Conservation (phyloP, 1,140 invertebrate species). For the Pseudomyrmex dendroicus region DNA sequence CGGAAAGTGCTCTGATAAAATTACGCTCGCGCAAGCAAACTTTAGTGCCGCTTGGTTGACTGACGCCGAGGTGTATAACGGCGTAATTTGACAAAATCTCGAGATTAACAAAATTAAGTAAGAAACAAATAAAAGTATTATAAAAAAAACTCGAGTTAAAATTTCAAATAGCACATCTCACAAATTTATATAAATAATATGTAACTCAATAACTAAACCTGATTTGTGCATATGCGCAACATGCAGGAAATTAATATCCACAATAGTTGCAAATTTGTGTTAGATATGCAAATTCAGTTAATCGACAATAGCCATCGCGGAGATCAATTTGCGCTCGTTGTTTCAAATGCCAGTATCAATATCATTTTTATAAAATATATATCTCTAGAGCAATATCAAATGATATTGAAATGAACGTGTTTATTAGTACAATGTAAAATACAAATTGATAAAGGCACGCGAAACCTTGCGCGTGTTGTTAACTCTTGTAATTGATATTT, state of each 20-base stretch:
- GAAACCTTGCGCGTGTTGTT: neutral
- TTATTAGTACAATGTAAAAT: neutral
- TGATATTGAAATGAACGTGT: neutral
- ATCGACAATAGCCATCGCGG: neutral
- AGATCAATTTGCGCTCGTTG: conserved; percentile 3
- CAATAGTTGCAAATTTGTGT: neutral
- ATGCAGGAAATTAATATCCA: neutral
- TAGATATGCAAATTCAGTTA: neutral
- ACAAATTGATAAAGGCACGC: conserved; percentile 5
- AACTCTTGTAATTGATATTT: conserved; percentile 45
- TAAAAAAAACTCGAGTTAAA: neutral
- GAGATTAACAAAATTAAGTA: neutral
- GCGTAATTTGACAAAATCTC: neutral
- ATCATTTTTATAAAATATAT: conserved; percentile 2
- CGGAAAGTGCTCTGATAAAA: conserved; percentile 9
- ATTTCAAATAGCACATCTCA: neutral
- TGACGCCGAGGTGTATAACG: neutral
- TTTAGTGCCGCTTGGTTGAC: neutral
- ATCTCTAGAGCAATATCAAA: neutral
- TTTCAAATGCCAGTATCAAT: neutral
- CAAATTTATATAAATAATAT: neutral
- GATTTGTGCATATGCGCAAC: neutral
- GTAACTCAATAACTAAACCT: neutral
- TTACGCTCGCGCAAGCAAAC: neutral
- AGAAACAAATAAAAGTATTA: neutral